Evolutionary conservation across 2,797 vertebrate genomes (phyloP).

Genomic region (Dromococcyx pavoninus): DNA sequence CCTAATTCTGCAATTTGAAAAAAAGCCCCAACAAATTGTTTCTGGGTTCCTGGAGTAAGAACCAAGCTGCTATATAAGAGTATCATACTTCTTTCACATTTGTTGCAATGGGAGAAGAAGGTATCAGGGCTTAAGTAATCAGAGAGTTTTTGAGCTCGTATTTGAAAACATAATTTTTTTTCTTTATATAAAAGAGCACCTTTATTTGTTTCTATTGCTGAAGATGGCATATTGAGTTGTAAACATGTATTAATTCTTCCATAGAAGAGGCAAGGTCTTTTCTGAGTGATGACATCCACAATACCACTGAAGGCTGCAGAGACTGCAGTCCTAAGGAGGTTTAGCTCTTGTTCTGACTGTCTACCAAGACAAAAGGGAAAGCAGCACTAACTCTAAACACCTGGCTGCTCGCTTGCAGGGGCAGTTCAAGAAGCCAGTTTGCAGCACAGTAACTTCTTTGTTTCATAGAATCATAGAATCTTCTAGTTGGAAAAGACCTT

Average conservation of each 20-base stretch:
- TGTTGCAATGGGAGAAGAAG: neutral
- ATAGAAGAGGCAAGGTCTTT: neutral
- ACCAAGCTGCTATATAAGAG: fast-evolving
- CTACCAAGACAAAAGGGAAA: neutral
- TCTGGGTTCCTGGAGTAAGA: neutral
- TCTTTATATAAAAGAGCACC: neutral
- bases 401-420: neutral
- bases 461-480: too few species aligned
- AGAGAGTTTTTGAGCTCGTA: neutral
- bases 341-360: neutral
- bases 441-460: neutral
- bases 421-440: neutral
- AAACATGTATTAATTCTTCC: neutral
- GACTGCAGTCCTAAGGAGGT: neutral
- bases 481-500: too few species aligned
- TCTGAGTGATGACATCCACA: neutral
- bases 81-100: neutral
- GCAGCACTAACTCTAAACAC: neutral
- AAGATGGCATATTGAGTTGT: neutral
- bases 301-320: neutral
- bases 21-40: neutral
- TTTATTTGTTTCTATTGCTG: neutral
- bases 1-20: neutral
- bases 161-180: neutral
- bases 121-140: neutral